Conservation (phyloP, 2,797 vertebrate genomes). For the Schizopygopsis pylzovi region DNA sequence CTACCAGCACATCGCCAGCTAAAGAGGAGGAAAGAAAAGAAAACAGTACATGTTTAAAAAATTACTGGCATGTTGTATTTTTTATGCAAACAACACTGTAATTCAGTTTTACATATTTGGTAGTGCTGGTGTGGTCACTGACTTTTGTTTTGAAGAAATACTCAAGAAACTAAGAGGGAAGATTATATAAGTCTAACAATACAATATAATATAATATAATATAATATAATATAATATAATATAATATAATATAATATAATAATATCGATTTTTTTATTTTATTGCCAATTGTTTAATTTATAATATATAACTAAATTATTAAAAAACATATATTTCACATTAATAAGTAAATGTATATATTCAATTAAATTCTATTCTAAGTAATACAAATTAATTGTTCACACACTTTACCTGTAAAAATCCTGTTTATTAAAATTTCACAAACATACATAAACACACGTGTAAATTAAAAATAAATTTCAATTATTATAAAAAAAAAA, state of each 20-base stretch:
- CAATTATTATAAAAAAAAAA: background rate
- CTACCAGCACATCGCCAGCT: conserved; percentile 49
- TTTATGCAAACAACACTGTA: background rate
- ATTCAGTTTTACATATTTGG: conserved; percentile 3
- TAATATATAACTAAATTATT: background rate
- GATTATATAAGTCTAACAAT: no score
- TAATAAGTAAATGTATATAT: no score
- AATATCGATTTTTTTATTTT: background rate
- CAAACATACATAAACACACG: background rate
- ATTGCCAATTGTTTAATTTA: background rate
- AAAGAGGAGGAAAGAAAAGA: conserved; percentile 57
- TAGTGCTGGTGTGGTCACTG: background rate
- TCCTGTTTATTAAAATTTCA: background rate
- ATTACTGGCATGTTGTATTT: conserved; percentile 22
- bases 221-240: background rate
- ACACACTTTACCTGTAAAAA: background rate
- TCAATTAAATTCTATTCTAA: no score
- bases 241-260: background rate
- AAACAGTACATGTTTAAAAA: conserved; percentile 1
- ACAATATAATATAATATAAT: background rate
- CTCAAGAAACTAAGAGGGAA: background rate
- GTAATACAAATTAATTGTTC: no score
- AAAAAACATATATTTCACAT: no score
- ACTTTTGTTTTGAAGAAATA: conserved; percentile 4
- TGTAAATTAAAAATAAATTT: background rate